A percentile compares a stretch with the other conserved stretches of the same genome.
Conservation (phyloP, 2,113 vertebrate genomes). For the Camarhynchus parvulus region DNA sequence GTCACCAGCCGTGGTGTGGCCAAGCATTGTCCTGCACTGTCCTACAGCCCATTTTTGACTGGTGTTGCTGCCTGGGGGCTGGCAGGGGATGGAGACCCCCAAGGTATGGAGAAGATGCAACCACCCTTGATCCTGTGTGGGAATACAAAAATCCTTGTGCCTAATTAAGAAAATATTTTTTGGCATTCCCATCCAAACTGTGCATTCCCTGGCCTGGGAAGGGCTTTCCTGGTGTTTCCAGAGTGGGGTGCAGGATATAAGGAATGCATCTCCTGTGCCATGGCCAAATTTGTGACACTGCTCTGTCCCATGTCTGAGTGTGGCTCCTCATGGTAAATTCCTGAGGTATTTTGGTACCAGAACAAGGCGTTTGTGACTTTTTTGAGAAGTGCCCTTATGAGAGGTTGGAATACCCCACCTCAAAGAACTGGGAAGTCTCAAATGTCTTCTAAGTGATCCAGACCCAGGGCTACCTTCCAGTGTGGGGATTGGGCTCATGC, state of each 20-base stretch:
- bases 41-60: neutral
- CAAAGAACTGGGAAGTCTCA: neutral
- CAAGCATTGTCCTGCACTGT: fast-evolving
- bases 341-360: neutral
- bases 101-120: neutral
- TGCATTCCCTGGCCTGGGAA: neutral
- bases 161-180: neutral
- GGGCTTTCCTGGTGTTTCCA: neutral
- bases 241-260: neutral
- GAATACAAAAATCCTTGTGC: neutral
- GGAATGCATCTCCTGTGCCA: fast-evolving
- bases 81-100: neutral
- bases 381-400: neutral
- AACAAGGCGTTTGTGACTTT: neutral
- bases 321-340: neutral
- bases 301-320: neutral
- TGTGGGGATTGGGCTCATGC: fast-evolving
- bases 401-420: neutral
- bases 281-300: neutral
- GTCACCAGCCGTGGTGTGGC: neutral
- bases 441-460: neutral
- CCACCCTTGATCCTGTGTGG: neutral
- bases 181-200: fast-evolving
- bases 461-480: neutral
- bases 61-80: neutral